Evolutionary conservation across 2,888 invertebrate species (phyloP), one percentile per base, ranked within the genome.

Genomic region (Kuschelorhynchus macadamiae): DNA sequence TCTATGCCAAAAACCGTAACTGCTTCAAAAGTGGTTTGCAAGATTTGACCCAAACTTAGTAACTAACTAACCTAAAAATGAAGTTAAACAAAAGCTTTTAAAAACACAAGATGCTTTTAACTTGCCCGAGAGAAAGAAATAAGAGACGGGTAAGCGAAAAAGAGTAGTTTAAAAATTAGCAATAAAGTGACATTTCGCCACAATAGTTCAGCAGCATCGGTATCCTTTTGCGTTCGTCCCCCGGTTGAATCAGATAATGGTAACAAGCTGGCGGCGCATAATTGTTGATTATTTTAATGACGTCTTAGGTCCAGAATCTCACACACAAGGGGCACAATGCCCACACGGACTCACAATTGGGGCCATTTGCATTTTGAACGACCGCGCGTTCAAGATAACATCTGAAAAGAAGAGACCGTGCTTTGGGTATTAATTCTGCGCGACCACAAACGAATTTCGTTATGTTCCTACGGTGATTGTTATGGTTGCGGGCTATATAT

Each of bases 281-380:
- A 82, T 82, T 82, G 82, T 82, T 82, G 82, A 82, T 83, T 82
- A 83, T 82, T 83, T 83, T 80, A 81, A 81, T 79, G 80, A 81
- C 79, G 78, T 79, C 77, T 76, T 72, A 78, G 77, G 78, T 76
- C 78, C 79, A 79, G 80, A 80, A 80, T 80, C 78, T 80, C 81
- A 75, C 71, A n/a, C n/a, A 71, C 68, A 70, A 60, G 41, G 33
- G 59, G 70, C 77, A 80, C 77, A 80, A 81, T 80, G 78, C 80
- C 81, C 80, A 79, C 81, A 82, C 82, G 80, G 81, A 81, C 80
- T 81, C 81, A 82, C 81, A 82, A 82, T 81, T 81, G 80, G 79
- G 78, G 78, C 81, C 82, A 82, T 83, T 83, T 83, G 82, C 82
- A 83, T 83, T 82, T 83, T 61, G 70, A 65, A 65, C 70, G 65